Conservation (phyloP, 2,888 invertebrate genomes). For the Andrena minutula region DNA sequence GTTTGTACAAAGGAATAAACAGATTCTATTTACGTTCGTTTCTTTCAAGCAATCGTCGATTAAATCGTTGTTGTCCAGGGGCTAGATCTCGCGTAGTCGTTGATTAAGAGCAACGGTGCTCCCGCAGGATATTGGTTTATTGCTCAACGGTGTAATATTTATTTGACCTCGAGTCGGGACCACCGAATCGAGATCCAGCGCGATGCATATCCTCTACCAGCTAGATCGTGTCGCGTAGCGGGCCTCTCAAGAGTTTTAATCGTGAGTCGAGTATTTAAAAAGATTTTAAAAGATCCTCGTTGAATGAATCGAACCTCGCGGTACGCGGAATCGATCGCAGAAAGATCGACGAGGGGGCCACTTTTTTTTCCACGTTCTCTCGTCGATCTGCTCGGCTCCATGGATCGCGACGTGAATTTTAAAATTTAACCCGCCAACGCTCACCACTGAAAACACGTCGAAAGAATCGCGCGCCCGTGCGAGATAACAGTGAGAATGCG, state of each 20-base stretch:
- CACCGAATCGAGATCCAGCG: constrained; percentile 27
- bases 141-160: constrained; percentile 76
- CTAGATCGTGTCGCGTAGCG: background rate
- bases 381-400: constrained; percentile 65
- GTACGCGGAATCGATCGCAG: constrained; percentile 53
- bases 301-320: constrained; percentile 25
- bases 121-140: constrained; percentile 66
- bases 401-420: constrained; percentile 62
- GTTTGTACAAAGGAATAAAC: constrained; percentile 10
- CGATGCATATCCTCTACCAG: background rate
- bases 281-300: background rate
- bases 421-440: background rate
- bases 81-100: background rate
- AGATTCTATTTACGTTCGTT: constrained; percentile 17
- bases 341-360: constrained; percentile 18
- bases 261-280: background rate
- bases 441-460: background rate
- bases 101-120: constrained; percentile 27
- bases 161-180: constrained; percentile 61
- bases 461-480: background rate
- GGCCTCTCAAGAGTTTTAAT: background rate
- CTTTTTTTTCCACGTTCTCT: constrained; percentile 30
- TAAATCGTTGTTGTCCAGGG: background rate
- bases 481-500: constrained; percentile 29
- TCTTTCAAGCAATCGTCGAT: constrained; percentile 7